phyloP scores from a whole-genome alignment of 2,888 invertebrate genomes.

The Tridacna crocea region DNA sequence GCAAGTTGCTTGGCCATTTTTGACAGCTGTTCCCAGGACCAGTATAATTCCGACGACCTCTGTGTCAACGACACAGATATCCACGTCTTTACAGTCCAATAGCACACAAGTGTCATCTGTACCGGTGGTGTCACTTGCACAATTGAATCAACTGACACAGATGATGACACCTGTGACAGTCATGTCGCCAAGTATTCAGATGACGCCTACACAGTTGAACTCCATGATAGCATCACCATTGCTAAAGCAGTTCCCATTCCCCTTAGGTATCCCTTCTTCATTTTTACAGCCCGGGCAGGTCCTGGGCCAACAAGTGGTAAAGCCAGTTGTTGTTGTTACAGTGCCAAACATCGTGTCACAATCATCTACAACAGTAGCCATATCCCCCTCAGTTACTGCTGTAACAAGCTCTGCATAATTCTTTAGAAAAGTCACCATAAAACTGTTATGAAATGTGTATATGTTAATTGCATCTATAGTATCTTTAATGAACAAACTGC shows the following conservation, averaged over 20 bases:
- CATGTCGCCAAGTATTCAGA: conserved; percentile 70
- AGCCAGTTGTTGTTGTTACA: conserved; percentile 51
- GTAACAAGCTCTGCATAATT: conserved; percentile 11
- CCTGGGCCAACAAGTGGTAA: conserved; percentile 52
- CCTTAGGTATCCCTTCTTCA: conserved; percentile 67
- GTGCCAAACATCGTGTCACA: conserved; percentile 56
- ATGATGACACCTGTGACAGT: conserved; percentile 72
- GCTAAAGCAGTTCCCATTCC: conserved; percentile 69
- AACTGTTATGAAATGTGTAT: neutral
- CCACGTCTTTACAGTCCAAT: conserved; percentile 21
- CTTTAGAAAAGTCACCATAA: neutral
- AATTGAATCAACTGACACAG: conserved; percentile 67
- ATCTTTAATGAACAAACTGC: neutral
- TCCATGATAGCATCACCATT: conserved; percentile 63
- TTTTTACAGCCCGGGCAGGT: conserved; percentile 63
- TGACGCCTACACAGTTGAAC: conserved; percentile 63
- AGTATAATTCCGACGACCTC: conserved; percentile 43
- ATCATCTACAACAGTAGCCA: neutral
- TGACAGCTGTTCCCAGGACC: conserved; percentile 54
- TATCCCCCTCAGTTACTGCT: conserved; percentile 10
- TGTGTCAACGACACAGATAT: conserved; percentile 18
- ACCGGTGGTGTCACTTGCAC: conserved; percentile 68
- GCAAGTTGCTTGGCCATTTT: conserved; percentile 52
- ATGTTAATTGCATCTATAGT: neutral
- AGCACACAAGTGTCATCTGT: conserved; percentile 53